Conservation (phyloP, 2,797 vertebrate species). For the Myiothlypis chrysogaster region DNA sequence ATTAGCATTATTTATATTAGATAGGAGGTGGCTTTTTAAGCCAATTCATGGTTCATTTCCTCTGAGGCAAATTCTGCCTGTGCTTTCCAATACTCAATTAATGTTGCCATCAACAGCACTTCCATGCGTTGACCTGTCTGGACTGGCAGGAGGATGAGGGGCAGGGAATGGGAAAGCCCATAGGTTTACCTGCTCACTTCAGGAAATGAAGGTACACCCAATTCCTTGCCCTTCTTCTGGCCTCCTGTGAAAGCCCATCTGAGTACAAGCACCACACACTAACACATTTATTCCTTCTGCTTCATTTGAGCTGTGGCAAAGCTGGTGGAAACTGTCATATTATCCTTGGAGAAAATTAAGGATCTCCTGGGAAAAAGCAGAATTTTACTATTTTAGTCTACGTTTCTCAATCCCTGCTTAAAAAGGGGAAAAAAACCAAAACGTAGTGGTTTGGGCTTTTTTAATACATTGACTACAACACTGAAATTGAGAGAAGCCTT, state of each 20-base stretch:
- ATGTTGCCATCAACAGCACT: neutral
- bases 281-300: neutral
- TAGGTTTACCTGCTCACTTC: neutral
- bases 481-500: neutral
- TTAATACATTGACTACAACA: neutral
- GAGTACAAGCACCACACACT: neutral
- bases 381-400: neutral
- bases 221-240: neutral
- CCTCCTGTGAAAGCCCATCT: neutral
- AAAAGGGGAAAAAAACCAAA: neutral
- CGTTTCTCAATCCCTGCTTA: neutral
- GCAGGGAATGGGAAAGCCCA: neutral
- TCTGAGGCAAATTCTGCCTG: neutral
- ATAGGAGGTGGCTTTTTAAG: neutral
- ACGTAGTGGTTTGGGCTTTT: rapidly evolving
- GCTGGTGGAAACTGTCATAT: neutral
- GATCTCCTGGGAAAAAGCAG: neutral
- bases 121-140: neutral
- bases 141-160: neutral
- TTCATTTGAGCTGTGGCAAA: neutral
- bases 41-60: neutral
- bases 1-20: neutral
- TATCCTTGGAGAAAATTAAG: neutral
- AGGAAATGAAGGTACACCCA: neutral
- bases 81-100: neutral